phyloP scores from a whole-genome alignment of 2,113 vertebrate genomes.

The Coptodon bakossiorum region DNA sequence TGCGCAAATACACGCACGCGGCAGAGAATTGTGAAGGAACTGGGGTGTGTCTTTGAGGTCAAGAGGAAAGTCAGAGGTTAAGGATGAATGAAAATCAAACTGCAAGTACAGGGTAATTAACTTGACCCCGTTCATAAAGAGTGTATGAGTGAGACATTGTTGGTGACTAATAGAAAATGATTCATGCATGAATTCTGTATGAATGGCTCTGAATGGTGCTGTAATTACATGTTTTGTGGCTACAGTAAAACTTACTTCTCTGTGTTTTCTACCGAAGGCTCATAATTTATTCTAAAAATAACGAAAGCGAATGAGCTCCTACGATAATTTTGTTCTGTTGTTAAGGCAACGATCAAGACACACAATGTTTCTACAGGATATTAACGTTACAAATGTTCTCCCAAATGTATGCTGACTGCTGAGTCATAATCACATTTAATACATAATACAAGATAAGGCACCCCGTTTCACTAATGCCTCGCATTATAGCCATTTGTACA shows the following conservation, averaged over 20 bases:
- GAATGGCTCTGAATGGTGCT: neutral
- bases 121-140: conserved; percentile 7
- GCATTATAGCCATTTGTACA: neutral
- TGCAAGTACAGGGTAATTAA: conserved; percentile 13
- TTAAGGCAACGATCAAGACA: neutral
- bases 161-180: conserved; percentile 29
- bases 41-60: neutral
- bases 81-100: conserved; percentile 28
- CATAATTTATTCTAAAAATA: neutral
- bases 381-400: neutral
- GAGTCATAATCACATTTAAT: conserved; percentile 9
- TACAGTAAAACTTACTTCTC: neutral
- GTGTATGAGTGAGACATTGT: conserved; percentile 13
- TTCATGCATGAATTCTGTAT: conserved; percentile 19
- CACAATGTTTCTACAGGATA: neutral
- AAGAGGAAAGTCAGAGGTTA: conserved; percentile 13
- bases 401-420: neutral
- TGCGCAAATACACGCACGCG: neutral
- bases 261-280: neutral
- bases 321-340: neutral
- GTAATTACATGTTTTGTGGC: neutral
- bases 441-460: neutral
- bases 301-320: neutral
- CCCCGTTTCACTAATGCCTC: neutral
- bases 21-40: neutral